Evolutionary conservation across 2,797 vertebrate species (phyloP), one percentile per base, ranked within the genome.

Genomic region (Sibirionetta formosa): DNA sequence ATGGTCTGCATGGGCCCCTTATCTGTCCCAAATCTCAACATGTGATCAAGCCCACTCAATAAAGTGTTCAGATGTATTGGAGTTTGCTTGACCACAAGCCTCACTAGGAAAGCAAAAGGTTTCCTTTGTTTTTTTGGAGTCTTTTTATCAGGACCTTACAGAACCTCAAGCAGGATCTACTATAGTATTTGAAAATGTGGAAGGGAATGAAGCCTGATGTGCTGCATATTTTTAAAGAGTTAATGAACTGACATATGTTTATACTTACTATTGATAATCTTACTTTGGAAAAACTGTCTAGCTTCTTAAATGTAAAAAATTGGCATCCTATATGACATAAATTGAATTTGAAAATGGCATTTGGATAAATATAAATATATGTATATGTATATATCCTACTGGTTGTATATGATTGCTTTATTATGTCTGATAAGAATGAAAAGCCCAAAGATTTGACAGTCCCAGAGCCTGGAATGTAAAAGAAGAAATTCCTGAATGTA

Each of bases 361-460:
- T 95, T 88, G 81, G 70, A 94, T 75, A 94, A 96, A 96, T 97
- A 93, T 92, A 3, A 81, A 23, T 48, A 23, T 48, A 50, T 50
- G 23, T 50, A 24, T 48, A 48, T 24, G 42, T 19, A 54, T 53
- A 89, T 68, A 93, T 97, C 94, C 82, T 95, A 68, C 89, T 90
- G 82, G 86, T 81, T 95, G 80, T 88, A 65, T 88, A 61, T 44
- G 83, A 96, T 97, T 60, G 2, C 82, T 97, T 97, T 96, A 97
- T 96, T 97, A 94, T 90, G 56, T 92, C 97, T 97, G 97, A 98
- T 98, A 98, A 98, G 95, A 97, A 97, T 92, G 86, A 96, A 96
- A 95, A 97, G 84, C 93, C 33, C 33, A 96, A 95, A 94, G 87
- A 70, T 91, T 97, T 97, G 97, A 97, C 94, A 96, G 90, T 95